These are phyloP conservation scores for Tipula helvola DNA, from an alignment of 2,888 invertebrate genomes.

Conservation along the genomic window DNA sequence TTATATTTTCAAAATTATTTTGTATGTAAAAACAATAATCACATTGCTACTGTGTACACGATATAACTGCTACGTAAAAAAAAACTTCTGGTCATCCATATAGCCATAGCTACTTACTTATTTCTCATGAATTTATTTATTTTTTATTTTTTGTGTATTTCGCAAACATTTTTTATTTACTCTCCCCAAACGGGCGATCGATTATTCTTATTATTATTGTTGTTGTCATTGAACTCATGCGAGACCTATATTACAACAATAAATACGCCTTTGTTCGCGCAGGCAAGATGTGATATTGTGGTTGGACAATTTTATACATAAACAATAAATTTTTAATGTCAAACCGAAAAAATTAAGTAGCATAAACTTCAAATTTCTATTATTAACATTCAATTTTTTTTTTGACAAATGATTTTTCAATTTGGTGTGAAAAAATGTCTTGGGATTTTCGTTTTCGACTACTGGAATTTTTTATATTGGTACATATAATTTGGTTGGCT, in stretches of 20 bases:
- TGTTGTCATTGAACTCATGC: not conserved
- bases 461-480: not conserved
- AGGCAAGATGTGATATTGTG: not conserved
- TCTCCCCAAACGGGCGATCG: not conserved
- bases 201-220: not conserved
- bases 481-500: not conserved
- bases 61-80: not conserved
- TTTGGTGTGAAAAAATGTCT: not conserved
- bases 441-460: not conserved
- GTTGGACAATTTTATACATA: not conserved
- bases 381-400: not conserved
- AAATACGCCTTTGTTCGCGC: not conserved
- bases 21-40: not conserved
- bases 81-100: not conserved
- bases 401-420: conserved; percentile 4
- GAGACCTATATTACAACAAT: not conserved
- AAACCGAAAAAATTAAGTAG: not conserved
- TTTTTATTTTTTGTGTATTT: not conserved
- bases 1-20: not conserved
- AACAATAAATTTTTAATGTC: not conserved
- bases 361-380: not conserved
- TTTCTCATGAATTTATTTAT: not conserved
- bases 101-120: not conserved
- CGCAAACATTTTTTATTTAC: not conserved
- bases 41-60: not conserved